A percentile compares a stretch with the other conserved stretches of the same genome.
Conservation (phyloP, 1,140 invertebrate species). For the Cydia fagiglandana region DNA sequence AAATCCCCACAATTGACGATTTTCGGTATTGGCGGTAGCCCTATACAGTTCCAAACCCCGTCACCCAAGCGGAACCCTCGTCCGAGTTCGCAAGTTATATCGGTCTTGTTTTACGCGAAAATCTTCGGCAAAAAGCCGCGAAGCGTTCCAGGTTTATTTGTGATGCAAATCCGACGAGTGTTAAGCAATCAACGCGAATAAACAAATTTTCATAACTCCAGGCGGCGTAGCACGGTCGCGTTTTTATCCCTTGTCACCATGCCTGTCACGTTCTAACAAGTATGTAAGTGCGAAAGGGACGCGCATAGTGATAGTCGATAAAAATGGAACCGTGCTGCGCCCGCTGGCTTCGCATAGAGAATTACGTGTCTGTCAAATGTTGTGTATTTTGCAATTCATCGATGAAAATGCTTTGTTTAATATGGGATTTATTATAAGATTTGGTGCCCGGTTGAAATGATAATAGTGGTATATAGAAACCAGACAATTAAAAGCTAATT, state of each 20-base stretch:
- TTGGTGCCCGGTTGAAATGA: too few species aligned
- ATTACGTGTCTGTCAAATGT: slow-evolving; percentile 1
- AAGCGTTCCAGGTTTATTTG: slow-evolving; percentile 25
- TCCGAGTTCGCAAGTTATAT: neutral
- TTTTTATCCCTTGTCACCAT: too few species aligned
- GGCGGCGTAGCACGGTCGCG: too few species aligned
- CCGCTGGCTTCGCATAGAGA: neutral
- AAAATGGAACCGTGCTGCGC: too few species aligned
- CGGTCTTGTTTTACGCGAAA: neutral
- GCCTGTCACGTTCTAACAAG: too few species aligned
- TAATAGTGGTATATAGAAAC: too few species aligned
- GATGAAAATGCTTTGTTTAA: neutral
- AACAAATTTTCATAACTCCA: slow-evolving; percentile 24
- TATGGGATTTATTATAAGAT: neutral
- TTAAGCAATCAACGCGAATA: slow-evolving; percentile 28
- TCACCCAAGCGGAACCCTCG: neutral
- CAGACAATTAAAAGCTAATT: too few species aligned
- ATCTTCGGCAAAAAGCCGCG: slow-evolving; percentile 23
- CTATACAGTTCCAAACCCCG: neutral
- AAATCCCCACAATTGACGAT: too few species aligned
- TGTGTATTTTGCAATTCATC: slow-evolving; percentile 8
- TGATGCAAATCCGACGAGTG: slow-evolving; percentile 27
- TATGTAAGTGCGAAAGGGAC: too few species aligned
- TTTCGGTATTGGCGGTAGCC: too few species aligned
- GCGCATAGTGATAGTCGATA: too few species aligned